Evolutionary conservation across 92 coral and sea anemone species (phyloP), one percentile per base, ranked within the genome.

Genomic region (Desmophyllum pertusum): DNA sequence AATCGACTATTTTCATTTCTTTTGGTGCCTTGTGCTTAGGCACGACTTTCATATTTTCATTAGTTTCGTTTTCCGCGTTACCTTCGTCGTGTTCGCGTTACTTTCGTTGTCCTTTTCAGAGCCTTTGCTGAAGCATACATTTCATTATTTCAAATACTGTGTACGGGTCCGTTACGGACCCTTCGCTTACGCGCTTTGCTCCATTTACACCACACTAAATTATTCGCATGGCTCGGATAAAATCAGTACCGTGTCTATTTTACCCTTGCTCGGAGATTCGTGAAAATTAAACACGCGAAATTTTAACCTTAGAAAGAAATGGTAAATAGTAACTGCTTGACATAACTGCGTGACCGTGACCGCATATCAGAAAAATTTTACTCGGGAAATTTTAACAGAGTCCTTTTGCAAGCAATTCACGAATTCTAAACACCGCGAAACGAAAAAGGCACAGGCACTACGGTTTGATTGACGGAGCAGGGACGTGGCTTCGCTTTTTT

Each of bases 51-150:
- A 10, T 25, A 57, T 25, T 57, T 23, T 59, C 25, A 27, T 7
- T 1, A 25, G 45, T 67, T 67, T 36, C 14, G 33, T 5, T 18
- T 18, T 18, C 42, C 71, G n/a, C 65, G 15, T 59, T 27, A 59
- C 65, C 15, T 66, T 0, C 1, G 39, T 36, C 71, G 33, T 13
- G 4, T 65, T 65, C 14, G 71, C 73, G 73, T 67, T 67, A 67
- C 29, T 19, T 35, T 67, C n/a, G 1, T 38, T 37, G n/a, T 3
- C 70, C 70, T 61, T 31, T 77, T 77, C 81, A 77, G 81, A 39
- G 25, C 50, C 18, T 15, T 21, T 62, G 81, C 81, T 77, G 23
- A 38, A 1, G 51, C 81, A n/a, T 21, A 77, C 29, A 27, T 77
- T 77, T 77, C 81, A 21, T 25, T 77, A 40, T 77, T 25, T 57